Evolutionary conservation across 2,113 vertebrate species (phyloP).

Genomic region (Scomber colias): DNA sequence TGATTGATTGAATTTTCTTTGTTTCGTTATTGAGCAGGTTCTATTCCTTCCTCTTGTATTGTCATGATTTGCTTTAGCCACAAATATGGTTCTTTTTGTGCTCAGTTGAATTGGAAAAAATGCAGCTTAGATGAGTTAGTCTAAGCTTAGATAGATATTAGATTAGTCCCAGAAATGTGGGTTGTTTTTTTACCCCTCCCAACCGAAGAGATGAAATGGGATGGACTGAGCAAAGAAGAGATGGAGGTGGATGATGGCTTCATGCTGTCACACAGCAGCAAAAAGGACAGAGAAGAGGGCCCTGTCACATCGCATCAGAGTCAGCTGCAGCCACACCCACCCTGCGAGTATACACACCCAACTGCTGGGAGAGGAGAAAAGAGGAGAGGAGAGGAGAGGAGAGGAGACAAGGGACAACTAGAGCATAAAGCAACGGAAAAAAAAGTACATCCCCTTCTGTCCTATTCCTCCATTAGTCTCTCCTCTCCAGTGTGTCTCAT

Average conservation of each 20-base stretch:
- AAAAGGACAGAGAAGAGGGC: slow-evolving; percentile 71
- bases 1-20: slow-evolving; percentile 22
- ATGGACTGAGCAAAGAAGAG: slow-evolving; percentile 20
- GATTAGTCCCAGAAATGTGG: background rate
- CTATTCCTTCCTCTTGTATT: slow-evolving; percentile 9
- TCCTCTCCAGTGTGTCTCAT: slow-evolving; percentile 41
- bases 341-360: slow-evolving; percentile 29
- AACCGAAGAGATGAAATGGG: slow-evolving; percentile 35
- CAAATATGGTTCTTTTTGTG: slow-evolving; percentile 1
- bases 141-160: no score
- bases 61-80: background rate
- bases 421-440: slow-evolving; percentile 17
- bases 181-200: background rate
- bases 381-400: slow-evolving; percentile 26
- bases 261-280: slow-evolving; percentile 70
- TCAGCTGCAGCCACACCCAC: slow-evolving; percentile 68
- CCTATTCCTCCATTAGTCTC: slow-evolving; percentile 42
- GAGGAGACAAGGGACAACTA: background rate
- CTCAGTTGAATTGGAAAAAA: background rate
- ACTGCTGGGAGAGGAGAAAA: slow-evolving; percentile 43
- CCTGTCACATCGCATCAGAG: slow-evolving; percentile 76
- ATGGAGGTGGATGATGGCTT: slow-evolving; percentile 47
- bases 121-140: background rate
- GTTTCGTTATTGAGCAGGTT: slow-evolving; percentile 23
- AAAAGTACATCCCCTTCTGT: slow-evolving; percentile 35